Conservation (phyloP, 1,140 invertebrate genomes). For the Heliconius eleuchia region DNA sequence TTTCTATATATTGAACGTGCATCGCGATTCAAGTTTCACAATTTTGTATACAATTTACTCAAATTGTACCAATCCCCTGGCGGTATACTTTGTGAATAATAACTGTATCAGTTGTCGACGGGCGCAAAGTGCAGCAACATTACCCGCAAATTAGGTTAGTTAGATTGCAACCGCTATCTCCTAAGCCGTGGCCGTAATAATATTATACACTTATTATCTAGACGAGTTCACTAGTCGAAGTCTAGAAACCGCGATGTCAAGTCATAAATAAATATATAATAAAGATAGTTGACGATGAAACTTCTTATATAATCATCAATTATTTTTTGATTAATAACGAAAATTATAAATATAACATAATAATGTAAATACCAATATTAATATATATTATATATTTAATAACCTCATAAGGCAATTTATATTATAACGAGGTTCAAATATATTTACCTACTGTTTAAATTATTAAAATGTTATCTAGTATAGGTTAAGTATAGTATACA, state of each 20-base stretch:
- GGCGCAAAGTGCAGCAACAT: conserved; percentile 52
- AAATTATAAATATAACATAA: too few relatives aligned
- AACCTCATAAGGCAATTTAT: background rate
- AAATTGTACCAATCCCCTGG: conserved; percentile 47
- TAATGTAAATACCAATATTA: too few relatives aligned
- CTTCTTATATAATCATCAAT: background rate
- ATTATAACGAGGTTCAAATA: background rate
- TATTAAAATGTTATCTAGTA: background rate
- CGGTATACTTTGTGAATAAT: conserved; percentile 55
- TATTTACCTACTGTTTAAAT: background rate
- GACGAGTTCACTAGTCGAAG: conserved; percentile 13
- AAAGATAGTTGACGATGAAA: conserved; percentile 7
- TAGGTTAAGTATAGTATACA: background rate
- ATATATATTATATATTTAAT: too few relatives aligned
- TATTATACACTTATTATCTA: conserved; percentile 37
- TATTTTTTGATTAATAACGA: background rate
- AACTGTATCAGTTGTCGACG: conserved; percentile 57
- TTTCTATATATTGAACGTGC: conserved; percentile 23
- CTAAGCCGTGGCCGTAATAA: conserved; percentile 45
- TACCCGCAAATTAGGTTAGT: conserved; percentile 65
- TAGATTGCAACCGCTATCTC: conserved; percentile 63
- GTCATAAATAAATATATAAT: conserved; percentile 8
- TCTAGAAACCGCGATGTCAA: background rate
- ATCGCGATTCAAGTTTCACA: conserved; percentile 33
- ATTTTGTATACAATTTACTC: conserved; percentile 46